These are phyloP conservation scores for Drosophila funebris DNA, from an alignment of 1,140 invertebrate species.

Conservation along the genomic window DNA sequence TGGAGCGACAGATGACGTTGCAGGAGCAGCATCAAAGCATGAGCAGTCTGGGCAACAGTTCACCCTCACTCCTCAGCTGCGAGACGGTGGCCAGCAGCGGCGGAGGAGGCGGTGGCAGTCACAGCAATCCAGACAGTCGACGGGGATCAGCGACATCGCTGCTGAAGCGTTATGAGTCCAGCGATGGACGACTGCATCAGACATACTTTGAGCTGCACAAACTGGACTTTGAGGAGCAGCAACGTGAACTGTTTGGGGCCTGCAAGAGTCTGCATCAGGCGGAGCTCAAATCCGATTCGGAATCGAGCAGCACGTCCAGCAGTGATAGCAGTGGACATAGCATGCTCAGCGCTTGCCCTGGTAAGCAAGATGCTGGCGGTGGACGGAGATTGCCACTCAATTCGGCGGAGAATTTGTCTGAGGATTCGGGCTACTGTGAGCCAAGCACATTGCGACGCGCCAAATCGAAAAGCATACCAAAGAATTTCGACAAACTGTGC, in stretches of 20 bases:
- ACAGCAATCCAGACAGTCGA: constrained; percentile 68
- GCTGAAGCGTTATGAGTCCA: constrained; percentile 74
- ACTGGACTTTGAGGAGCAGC: constrained; percentile 66
- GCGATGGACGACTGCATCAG: constrained; percentile 74
- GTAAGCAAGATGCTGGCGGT: constrained; percentile 19
- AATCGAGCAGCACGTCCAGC: constrained; percentile 56
- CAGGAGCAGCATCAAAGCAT: constrained; percentile 72
- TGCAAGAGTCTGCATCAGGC: constrained; percentile 52
- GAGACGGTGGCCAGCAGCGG: constrained; percentile 59
- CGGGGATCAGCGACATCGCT: constrained; percentile 64
- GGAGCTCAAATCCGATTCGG: constrained; percentile 67
- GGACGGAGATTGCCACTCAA: constrained; percentile 73
- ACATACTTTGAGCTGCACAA: constrained; percentile 81
- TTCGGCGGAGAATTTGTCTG: constrained; percentile 89
- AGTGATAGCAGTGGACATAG: constrained; percentile 66
- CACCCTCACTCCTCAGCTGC: constrained; percentile 84
- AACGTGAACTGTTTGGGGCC: constrained; percentile 42
- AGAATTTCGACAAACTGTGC: constrained; percentile 83
- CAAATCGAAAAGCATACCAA: constrained; percentile 84
- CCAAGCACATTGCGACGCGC: constrained; percentile 83
- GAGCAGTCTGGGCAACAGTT: constrained; percentile 73
- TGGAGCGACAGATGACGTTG: constrained; percentile 83
- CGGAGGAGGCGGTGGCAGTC: constrained; percentile 65
- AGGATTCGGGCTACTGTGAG: constrained; percentile 90
- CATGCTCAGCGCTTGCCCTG: constrained; percentile 47